phyloP scores from a whole-genome alignment of 2,113 vertebrate species.

The Cheilinus undulatus region DNA sequence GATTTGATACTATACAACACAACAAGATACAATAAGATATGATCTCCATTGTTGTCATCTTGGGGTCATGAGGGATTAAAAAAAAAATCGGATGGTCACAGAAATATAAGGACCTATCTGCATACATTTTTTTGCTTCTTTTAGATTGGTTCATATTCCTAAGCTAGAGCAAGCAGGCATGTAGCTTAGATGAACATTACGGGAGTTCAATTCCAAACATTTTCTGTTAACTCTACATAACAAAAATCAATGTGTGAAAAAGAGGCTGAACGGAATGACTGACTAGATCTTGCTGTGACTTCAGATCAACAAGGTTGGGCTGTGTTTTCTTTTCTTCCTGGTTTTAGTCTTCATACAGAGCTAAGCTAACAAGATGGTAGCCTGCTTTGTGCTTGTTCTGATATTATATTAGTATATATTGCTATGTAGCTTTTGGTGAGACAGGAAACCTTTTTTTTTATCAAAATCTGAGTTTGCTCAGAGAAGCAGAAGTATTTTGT shows the following conservation, averaged over 20 bases:
- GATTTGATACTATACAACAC: too few relatives aligned
- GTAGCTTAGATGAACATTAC: background rate
- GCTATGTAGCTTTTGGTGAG: background rate
- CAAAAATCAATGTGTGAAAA: background rate
- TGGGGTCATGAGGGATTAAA: too few relatives aligned
- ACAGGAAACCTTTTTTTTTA: background rate
- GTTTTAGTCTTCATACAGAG: background rate
- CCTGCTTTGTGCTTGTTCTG: background rate
- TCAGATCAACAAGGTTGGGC: too few relatives aligned
- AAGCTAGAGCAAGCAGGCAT: background rate
- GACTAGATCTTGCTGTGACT: too few relatives aligned
- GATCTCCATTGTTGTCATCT: too few relatives aligned
- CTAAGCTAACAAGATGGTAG: background rate
- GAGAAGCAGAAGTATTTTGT: conserved; percentile 1
- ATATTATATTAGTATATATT: background rate
- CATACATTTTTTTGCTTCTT: too few relatives aligned
- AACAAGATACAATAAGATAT: too few relatives aligned
- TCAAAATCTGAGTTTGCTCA: conserved; percentile 1
- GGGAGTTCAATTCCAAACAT: too few relatives aligned
- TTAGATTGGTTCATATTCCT: too few relatives aligned
- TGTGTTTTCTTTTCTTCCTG: background rate
- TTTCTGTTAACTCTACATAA: too few relatives aligned
- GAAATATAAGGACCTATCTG: too few relatives aligned
- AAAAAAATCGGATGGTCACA: too few relatives aligned
- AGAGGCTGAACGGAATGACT: background rate